Evolutionary conservation across 1,140 invertebrate genomes (phyloP), one percentile per base, ranked within the genome.

Genomic region (Aphis craccivora): DNA sequence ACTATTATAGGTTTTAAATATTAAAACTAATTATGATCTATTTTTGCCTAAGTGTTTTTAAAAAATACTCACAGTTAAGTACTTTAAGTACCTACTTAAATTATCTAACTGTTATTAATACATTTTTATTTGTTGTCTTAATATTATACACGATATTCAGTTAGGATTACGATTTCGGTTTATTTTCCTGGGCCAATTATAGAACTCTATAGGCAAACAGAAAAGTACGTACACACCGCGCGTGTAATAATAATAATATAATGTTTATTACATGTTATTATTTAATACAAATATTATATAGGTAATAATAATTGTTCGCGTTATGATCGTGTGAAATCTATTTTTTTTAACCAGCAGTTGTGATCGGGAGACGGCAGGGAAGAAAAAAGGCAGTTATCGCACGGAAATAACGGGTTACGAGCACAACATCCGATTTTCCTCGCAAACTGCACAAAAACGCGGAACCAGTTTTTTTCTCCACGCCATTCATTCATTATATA

Each of bases 381-480:
- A 53, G 37, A 51, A 84, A 83, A 91, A 84, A 84, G 30, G 45
- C 37, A 92, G 76, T 55, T 89, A 92, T 45, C 23, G 43, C 9
- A 83, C 35, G 40, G 48, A 93, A 53, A 51, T 93, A 93, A 93
- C 91, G 91, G 91, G 91, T 93, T 55, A 86, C 91, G 67, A 35
- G 91, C 91, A 92, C 91, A 92, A 92, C 91, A 92, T 92, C 91
- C 91, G 91, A 93, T 93, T 93, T 93, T 93, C 91, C 86, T 93
- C 76, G 91, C 91, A 40, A 92, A 92, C 91, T 83, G 76, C 45
- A 40, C 51, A 83, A 83, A 93, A 93, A 93, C 91, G 91, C 91
- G 91, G 81, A 93, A 93, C 91, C 91, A 84, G 89, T 84, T 84
- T 92, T 67, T 84, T 93, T 91, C 45, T 92, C 67, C 45, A 92